Evolutionary conservation across 2,888 invertebrate species (phyloP).

Genomic region (Protula sp.): DNA sequence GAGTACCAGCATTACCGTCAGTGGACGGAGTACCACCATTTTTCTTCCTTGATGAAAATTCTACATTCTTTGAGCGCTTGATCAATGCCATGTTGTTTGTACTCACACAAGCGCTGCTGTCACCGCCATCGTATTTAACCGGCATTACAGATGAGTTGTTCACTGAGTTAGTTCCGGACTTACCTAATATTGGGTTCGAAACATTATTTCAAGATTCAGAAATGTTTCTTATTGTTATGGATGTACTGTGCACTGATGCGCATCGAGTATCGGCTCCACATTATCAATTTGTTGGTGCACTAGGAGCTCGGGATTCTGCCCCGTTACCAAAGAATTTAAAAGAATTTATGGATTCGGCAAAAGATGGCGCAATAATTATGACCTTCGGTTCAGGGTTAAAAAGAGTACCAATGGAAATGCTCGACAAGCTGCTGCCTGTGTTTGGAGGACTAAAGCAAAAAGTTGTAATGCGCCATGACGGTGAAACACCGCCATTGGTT

Average conservation of each 20-base stretch:
- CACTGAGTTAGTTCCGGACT: neutral
- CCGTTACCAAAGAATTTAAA: slow-evolving; percentile 5
- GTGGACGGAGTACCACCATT: neutral
- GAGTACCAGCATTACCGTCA: slow-evolving; percentile 8
- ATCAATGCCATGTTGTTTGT: neutral
- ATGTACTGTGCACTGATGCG: slow-evolving; percentile 4
- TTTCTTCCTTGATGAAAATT: neutral
- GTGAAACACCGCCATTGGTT: neutral
- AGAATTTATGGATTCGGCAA: neutral
- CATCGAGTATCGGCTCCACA: neutral
- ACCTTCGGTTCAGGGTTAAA: slow-evolving; percentile 4
- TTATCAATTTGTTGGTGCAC: neutral
- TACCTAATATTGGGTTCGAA: neutral
- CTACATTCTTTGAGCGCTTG: slow-evolving; percentile 2
- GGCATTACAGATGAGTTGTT: no score
- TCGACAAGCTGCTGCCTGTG: no score
- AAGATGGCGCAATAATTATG: slow-evolving; percentile 5
- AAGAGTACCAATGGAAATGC: neutral
- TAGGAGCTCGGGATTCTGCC: neutral
- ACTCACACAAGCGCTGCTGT: neutral
- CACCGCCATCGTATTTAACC: neutral
- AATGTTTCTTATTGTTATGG: slow-evolving; percentile 6
- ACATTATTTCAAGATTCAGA: slow-evolving; percentile 1
- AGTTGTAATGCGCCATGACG: slow-evolving; percentile 3
- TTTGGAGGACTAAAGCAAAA: neutral